Evolutionary conservation across 2,113 vertebrate species (phyloP).

Genomic region (Pelecanoides urinatrix): DNA sequence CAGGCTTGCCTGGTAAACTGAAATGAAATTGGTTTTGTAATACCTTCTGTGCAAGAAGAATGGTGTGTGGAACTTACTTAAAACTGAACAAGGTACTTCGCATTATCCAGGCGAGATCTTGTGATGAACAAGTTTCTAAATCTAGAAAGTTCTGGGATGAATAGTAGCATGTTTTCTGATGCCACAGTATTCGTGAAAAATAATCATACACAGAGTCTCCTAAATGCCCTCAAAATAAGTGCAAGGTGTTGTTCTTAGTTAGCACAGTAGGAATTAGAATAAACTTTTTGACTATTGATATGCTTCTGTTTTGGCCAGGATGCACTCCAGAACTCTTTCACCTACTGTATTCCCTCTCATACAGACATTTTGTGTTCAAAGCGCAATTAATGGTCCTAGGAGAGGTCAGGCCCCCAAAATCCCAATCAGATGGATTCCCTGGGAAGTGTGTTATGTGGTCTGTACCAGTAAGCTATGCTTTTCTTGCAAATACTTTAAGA

Average conservation of each 20-base stretch:
- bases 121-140: background rate
- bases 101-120: background rate
- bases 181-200: background rate
- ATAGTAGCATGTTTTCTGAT: background rate
- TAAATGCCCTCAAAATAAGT: background rate
- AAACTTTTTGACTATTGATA: background rate
- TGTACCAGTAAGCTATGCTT: background rate
- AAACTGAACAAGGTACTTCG: background rate
- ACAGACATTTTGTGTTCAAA: background rate
- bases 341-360: background rate
- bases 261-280: background rate
- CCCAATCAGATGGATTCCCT: background rate
- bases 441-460: background rate
- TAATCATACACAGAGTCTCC: background rate
- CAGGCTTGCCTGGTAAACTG: background rate
- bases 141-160: background rate
- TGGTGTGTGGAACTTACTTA: background rate
- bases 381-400: background rate
- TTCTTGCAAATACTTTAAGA: background rate
- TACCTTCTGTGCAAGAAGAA: background rate
- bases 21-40: background rate
- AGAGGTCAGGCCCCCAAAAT: background rate
- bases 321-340: background rate
- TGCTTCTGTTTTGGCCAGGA: background rate
- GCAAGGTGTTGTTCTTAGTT: accelerated